These are phyloP conservation scores for Hypomesus transpacificus DNA, from an alignment of 2,113 vertebrate genomes.

Conservation along the genomic window DNA sequence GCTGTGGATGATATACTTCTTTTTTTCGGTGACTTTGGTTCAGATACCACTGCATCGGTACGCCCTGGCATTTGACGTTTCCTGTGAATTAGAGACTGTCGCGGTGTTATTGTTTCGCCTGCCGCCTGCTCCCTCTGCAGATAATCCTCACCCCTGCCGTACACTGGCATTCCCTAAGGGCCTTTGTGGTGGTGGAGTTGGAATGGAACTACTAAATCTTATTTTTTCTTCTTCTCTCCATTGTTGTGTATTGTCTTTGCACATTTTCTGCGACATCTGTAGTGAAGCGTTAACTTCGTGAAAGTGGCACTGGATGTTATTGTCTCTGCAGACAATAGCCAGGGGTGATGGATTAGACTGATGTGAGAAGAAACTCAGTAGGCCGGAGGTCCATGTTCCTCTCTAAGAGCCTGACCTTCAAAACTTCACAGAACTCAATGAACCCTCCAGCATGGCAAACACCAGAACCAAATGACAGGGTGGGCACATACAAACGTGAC, in stretches of 20 bases:
- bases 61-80: background rate
- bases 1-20: background rate
- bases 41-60: background rate
- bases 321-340: conserved; percentile 9
- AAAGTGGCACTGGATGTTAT: conserved; percentile 15
- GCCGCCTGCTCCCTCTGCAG: background rate
- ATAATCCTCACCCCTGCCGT: background rate
- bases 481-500: background rate
- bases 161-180: background rate
- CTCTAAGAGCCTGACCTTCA: conserved; percentile 27
- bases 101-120: background rate
- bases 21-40: background rate
- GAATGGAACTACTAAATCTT: too few relatives aligned
- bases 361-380: conserved; percentile 16
- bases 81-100: background rate
- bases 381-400: conserved; percentile 20
- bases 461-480: background rate
- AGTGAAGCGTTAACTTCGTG: conserved; percentile 14
- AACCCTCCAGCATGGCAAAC: conserved; percentile 29
- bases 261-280: conserved; percentile 4
- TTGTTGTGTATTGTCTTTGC: background rate
- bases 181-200: background rate
- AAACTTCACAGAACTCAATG: conserved; percentile 36
- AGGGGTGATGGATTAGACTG: conserved; percentile 32
- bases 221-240: background rate